phyloP scores from a whole-genome alignment of 2,113 vertebrate genomes.

The Gadus chalcogrammus region DNA sequence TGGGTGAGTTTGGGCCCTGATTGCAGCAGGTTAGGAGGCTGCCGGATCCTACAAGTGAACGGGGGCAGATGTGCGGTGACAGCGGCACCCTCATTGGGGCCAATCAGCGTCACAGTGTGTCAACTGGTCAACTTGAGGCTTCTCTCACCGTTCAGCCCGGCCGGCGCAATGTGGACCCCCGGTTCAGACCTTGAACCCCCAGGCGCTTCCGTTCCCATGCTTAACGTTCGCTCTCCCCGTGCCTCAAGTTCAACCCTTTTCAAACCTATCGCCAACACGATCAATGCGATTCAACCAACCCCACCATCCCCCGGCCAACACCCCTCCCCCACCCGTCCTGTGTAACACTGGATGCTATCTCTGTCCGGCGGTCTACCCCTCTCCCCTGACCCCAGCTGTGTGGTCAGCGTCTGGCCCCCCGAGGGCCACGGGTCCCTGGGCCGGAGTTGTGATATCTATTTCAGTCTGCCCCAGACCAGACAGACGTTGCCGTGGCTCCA shows the following conservation, averaged over 20 bases:
- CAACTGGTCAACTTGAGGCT: slow-evolving; percentile 73
- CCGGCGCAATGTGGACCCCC: slow-evolving; percentile 16
- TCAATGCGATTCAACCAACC: neutral
- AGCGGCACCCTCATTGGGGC: slow-evolving; percentile 76
- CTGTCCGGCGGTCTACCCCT: slow-evolving; percentile 24
- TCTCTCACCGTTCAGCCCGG: slow-evolving; percentile 51
- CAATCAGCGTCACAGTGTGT: slow-evolving; percentile 78
- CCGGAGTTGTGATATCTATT: slow-evolving; percentile 74
- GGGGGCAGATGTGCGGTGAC: slow-evolving; percentile 77
- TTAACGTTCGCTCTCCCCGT: slow-evolving; percentile 26
- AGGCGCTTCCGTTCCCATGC: neutral
- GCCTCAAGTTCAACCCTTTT: slow-evolving; percentile 5
- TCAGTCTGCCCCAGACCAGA: slow-evolving; percentile 67
- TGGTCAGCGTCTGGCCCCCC: slow-evolving; percentile 49
- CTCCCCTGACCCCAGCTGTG: slow-evolving; percentile 47
- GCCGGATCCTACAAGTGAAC: slow-evolving; percentile 97
- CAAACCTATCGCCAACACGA: neutral
- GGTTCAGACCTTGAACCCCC: slow-evolving; percentile 35
- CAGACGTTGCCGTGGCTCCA: slow-evolving; percentile 55
- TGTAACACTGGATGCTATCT: slow-evolving; percentile 10
- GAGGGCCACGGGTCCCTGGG: slow-evolving; percentile 43
- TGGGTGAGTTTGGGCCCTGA: slow-evolving; percentile 72
- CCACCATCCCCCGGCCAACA: neutral
- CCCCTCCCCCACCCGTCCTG: neutral
- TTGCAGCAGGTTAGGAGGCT: slow-evolving; percentile 88